These are phyloP conservation scores for Urophycis tenuis DNA, from an alignment of 2,797 vertebrate genomes.

Conservation along the genomic window DNA sequence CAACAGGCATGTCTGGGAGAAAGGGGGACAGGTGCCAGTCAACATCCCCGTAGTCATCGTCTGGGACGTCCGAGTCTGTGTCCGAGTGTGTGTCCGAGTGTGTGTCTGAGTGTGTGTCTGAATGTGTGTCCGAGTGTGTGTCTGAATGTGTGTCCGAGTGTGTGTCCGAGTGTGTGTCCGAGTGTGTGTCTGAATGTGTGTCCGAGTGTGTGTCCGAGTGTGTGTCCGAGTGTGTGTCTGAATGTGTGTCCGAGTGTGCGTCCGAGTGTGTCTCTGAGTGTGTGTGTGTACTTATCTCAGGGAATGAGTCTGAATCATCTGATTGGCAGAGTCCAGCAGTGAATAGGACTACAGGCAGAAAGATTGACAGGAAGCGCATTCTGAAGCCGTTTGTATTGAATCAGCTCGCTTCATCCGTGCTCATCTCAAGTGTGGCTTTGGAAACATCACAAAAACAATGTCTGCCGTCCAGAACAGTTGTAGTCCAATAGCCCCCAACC, in stretches of 20 bases:
- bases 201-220: neutral
- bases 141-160: neutral
- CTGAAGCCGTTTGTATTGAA: neutral
- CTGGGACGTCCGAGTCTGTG: slow-evolving; percentile 26
- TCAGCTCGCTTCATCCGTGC: neutral
- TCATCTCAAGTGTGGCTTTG: neutral
- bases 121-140: neutral
- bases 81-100: slow-evolving; percentile 13
- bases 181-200: neutral
- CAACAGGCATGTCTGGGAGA: neutral
- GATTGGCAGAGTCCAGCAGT: neutral
- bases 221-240: too few relatives aligned
- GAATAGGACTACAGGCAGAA: slow-evolving; percentile 26
- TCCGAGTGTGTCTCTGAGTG: too few relatives aligned
- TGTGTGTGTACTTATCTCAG: neutral
- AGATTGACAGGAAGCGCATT: slow-evolving; percentile 27
- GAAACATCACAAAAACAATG: neutral
- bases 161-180: neutral
- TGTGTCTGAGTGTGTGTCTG: slow-evolving; percentile 3
- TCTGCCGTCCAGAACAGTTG: neutral
- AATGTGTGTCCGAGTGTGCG: too few relatives aligned
- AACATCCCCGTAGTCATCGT: slow-evolving; percentile 36
- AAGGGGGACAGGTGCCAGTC: slow-evolving; percentile 33
- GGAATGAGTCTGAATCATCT: neutral
- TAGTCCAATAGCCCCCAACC: neutral